These are phyloP conservation scores for Leucopternis melanops DNA, from an alignment of 2,113 vertebrate genomes.

Conservation along the genomic window DNA sequence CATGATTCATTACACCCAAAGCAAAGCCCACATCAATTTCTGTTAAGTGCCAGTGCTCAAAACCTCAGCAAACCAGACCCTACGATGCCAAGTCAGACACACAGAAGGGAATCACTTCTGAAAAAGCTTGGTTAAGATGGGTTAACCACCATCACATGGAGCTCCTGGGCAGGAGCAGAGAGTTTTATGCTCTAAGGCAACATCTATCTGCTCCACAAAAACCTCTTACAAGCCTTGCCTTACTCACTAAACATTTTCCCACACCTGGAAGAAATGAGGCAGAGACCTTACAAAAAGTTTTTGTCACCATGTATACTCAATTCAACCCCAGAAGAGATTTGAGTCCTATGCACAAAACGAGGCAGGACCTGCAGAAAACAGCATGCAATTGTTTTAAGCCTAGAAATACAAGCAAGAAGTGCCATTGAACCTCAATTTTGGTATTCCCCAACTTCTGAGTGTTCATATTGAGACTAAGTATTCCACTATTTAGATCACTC, in stretches of 20 bases:
- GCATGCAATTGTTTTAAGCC: accelerated
- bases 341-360: accelerated
- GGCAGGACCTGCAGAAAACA: not conserved
- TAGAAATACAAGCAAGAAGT: not conserved
- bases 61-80: not conserved
- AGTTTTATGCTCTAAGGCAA: not conserved
- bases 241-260: not conserved
- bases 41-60: not conserved
- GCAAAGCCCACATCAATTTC: not conserved
- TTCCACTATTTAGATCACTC: not conserved
- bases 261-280: not conserved
- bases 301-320: not conserved
- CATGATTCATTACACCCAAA: not conserved
- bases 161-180: not conserved
- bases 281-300: not conserved
- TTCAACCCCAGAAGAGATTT: accelerated
- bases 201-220: not conserved
- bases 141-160: not conserved
- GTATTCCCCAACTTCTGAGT: not conserved
- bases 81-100: accelerated
- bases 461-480: not conserved
- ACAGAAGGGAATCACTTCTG: not conserved
- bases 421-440: not conserved
- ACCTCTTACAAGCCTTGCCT: not conserved
- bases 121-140: not conserved